Base-by-base conservation (phyloP, 1,140 invertebrate species). In the Sinella curviseta region DNA sequence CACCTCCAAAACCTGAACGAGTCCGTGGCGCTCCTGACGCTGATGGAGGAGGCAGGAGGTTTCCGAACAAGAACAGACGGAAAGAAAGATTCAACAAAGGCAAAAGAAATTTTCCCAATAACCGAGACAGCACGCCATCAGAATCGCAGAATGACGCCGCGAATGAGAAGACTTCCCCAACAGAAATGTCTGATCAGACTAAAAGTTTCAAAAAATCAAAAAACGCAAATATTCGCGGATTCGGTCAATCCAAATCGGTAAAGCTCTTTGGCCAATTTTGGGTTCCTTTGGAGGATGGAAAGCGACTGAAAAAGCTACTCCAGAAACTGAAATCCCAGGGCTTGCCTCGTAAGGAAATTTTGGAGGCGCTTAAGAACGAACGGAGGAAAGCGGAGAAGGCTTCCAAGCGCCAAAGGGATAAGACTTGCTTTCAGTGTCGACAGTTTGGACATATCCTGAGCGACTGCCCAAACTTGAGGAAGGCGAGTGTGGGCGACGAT, bases 351-450 rank as follows among this genome's bases (percentile, higher is more conserved):
- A 89, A 89, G 84, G 91, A 92, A 84, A 90, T 93, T 12, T 86
- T 90, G 60, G 86, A 85, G 35, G 90, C 90, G 0, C 88, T 94
- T 85, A 93, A 93, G 85, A 84, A 92, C 33, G 92, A 93, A 85
- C 88, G 92, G 79, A 85, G 93, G 80, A 90, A 89, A 85, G 92
- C 92, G 31, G 92, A 94, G 86, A 94, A 93, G 86, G 89, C 90
- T 12, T 86, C 93, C 4, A 87, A 91, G 2, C 86, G 90, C 24
- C 84, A 91, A n/a, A 91, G 90, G 82, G 92, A 90, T 83, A 90
- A 90, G 83, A 90, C 93, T 1, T 96, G 94, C 84, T 88, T 93
- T 82, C 92, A 94, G 82, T 96, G 94, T 86, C 88, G 93, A 26
- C 91, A 92, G 85, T 89, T 90, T 30, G 94, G 94, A 1, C 94